Evolutionary conservation across 2,888 invertebrate genomes (phyloP).

Genomic region (Polydrusus pterygomalis): DNA sequence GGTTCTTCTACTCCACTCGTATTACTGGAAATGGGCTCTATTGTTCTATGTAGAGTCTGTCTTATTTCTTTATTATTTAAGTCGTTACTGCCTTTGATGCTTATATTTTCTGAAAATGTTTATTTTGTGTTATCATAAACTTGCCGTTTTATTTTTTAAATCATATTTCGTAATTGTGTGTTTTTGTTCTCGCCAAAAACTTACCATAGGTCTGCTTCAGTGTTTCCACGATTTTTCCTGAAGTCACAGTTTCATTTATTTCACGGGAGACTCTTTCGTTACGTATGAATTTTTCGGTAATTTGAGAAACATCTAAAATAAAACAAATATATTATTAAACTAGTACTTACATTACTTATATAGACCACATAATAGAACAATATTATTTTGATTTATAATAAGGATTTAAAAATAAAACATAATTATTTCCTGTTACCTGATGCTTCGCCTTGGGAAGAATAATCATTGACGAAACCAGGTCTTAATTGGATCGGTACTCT

Average conservation of each 20-base stretch:
- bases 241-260: neutral
- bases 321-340: neutral
- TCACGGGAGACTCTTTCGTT: neutral
- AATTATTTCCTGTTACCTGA: neutral
- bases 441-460: neutral
- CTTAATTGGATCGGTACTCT: slow-evolving; percentile 41
- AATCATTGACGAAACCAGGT: slow-evolving; percentile 2
- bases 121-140: too few relatives aligned
- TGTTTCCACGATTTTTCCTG: slow-evolving; percentile 16
- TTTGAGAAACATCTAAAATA: neutral
- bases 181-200: too few relatives aligned
- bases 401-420: too few relatives aligned
- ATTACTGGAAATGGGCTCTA: neutral
- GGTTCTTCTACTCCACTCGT: neutral
- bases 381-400: too few relatives aligned
- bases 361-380: too few relatives aligned
- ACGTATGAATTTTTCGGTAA: slow-evolving; percentile 3
- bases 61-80: slow-evolving; percentile 9
- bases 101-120: neutral
- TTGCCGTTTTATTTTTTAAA: too few relatives aligned
- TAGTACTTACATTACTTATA: neutral
- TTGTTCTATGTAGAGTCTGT: slow-evolving; percentile 10
- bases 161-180: too few relatives aligned
- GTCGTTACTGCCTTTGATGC: neutral
- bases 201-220: slow-evolving; percentile 8